A percentile compares a stretch with the other conserved stretches of the same genome.
Conservation (phyloP, 2,888 invertebrate genomes). For the Phlogophora meticulosa region DNA sequence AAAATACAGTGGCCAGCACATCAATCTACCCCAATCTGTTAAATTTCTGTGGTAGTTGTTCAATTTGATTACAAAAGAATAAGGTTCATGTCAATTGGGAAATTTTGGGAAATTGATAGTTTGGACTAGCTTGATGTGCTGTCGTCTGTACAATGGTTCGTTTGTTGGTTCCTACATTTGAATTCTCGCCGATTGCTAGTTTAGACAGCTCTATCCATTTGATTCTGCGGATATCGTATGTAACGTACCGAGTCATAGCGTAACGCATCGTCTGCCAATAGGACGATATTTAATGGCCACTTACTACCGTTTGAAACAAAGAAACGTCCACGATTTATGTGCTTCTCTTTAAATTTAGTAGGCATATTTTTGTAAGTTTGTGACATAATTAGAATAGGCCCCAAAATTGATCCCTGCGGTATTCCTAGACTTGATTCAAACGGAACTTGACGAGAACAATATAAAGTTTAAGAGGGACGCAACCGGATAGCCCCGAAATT, state of each 20-base stretch:
- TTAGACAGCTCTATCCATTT: conserved; percentile 13
- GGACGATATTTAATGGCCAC: conserved; percentile 20
- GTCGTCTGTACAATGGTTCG: too few species aligned
- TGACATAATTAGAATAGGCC: background rate
- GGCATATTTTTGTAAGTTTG: background rate
- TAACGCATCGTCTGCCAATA: conserved; percentile 25
- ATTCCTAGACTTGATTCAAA: background rate
- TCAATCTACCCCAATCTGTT: too few species aligned
- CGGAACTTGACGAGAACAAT: background rate
- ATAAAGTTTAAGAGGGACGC: too few species aligned
- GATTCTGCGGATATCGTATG: conserved; percentile 1
- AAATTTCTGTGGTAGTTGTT: too few species aligned
- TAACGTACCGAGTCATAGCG: conserved; percentile 33
- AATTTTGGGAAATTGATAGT: too few species aligned
- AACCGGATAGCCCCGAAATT: too few species aligned
- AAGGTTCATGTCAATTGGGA: too few species aligned
- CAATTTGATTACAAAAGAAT: too few species aligned
- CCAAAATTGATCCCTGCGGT: conserved; percentile 1
- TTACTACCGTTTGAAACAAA: conserved; percentile 7
- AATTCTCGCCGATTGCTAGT: background rate
- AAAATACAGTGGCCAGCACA: too few species aligned
- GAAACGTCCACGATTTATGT: conserved; percentile 10
- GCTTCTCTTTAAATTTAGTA: background rate
- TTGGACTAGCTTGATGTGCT: too few species aligned
- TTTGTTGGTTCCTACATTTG: too few species aligned